Base-by-base conservation (phyloP, 1,140 invertebrate genomes). In the Apis dorsata region DNA sequence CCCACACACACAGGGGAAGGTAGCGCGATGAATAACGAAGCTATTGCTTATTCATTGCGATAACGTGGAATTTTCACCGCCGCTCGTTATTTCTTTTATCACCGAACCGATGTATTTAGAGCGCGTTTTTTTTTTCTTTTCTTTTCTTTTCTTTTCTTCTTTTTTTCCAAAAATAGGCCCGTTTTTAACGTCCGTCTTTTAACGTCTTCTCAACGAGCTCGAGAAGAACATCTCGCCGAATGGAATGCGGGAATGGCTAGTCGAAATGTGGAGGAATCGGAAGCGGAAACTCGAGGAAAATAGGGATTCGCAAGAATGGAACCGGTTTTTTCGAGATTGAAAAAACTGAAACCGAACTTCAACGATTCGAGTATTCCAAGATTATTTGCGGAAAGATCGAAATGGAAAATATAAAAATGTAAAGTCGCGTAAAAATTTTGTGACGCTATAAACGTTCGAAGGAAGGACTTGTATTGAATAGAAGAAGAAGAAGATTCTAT, bases 1-100 rank as follows among this genome's bases (percentile, higher is more conserved):
- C 17, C 10, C 24, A 13, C 13, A n/a, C 24, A 7, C 10, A 5
- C 19, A 28, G 24, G 19, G 13, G 13, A 57, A 59, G 34, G 53
- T 57, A 53, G 34, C 69, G 11, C 24, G 49, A 73, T 65, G 71
- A 73, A 63, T 80, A 80, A 80, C 60, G 59, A 51, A 72, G 24
- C 55, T 73, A 62, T 60, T 53, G 79, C 60, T 65, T 73, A 51
- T 73, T 53, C 60, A 24, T 44, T 49, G 34, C 53, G n/a, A 21
- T 60, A 72, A 62, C 59, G 59, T 3, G 59, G n/a, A 53, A 79
- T 71, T 79, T 80, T 73, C 60, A 53, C 49, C 59, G 63, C 5
- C 19, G 9, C 51, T 53, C 8, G n/a, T 19, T 8, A 57, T 77
- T 63, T 65, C 62, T 51, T 53, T 72, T 34, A 72, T 15, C 53